Evolutionary conservation across 2,797 vertebrate genomes (phyloP), one percentile per base, ranked within the genome.

Genomic region (Rhyacichthys aspro): DNA sequence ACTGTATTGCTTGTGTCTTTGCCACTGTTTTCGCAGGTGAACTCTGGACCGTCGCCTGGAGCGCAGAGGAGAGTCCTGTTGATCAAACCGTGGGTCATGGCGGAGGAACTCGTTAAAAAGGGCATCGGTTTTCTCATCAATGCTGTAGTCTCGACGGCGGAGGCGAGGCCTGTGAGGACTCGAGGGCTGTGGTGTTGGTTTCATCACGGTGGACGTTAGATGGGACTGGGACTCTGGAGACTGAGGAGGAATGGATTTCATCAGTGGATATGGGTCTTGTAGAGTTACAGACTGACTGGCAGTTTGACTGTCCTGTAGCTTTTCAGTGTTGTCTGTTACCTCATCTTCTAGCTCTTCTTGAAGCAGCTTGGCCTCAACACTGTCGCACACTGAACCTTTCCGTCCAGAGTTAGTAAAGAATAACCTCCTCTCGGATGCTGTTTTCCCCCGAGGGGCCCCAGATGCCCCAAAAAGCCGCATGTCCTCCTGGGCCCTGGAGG

Each of bases 41-140:
- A 94, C 87, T 9, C 95, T 93, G 63, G 96, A 96, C 12, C 96
- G 93, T 49, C 94, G 92, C 34, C 94, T 89, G 0, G 92, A 83
- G 10, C 95, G 93, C 47, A 92, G 66, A 0, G 94, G 95, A 0
- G 94, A 94, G 14, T 95, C 94, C 67, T 88, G 91, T 50, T 92
- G 92, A 53, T 98, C 97, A 0, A 98, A 98, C 32, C 95, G 94
- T 0, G 97, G 96, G 66, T 98, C 97, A 0, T 98, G 97, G 11
- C 97, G 94, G 60, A 98, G 90, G 63, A 99, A 99, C 85, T 96
- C 96, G 2, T 96, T 96, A 86, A 99, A 98, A 5, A 99, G 92
- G 0, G 96, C 95, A 0, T 98, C 97, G 0, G 97, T 98, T 81
- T 97, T 98, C 82, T 98, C 96, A 0, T 99, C 97, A 0, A 99